phyloP scores from a whole-genome alignment of 1,140 invertebrate genomes.

The Lasioglossum baleicum region DNA sequence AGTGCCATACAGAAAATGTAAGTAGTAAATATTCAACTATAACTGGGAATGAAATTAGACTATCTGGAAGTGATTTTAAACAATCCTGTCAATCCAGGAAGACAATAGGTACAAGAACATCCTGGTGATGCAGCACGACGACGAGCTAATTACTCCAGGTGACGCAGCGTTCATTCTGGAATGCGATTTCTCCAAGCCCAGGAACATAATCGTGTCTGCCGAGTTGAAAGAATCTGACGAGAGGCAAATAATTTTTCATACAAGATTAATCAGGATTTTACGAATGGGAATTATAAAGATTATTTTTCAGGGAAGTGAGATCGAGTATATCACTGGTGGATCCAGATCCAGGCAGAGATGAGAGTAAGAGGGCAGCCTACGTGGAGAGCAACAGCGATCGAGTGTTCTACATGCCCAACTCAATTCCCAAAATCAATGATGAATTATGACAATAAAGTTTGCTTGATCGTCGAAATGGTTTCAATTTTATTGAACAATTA shows the following conservation, averaged over 20 bases:
- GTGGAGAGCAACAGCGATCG: slow-evolving; percentile 57
- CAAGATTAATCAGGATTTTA: background rate
- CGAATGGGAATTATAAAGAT: background rate
- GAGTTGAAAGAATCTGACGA: slow-evolving; percentile 75
- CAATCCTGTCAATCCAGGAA: slow-evolving; percentile 65
- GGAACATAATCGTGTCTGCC: slow-evolving; percentile 79
- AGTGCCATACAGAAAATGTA: slow-evolving; percentile 81
- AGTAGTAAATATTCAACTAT: background rate
- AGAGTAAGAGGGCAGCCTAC: slow-evolving; percentile 55
- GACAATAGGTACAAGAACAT: slow-evolving; percentile 81
- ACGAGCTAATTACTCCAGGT: slow-evolving; percentile 83
- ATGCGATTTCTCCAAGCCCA: slow-evolving; percentile 81
- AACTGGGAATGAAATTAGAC: background rate
- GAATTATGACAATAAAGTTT: slow-evolving; percentile 39
- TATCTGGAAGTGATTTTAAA: background rate
- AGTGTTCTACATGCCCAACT: slow-evolving; percentile 58
- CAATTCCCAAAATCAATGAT: slow-evolving; percentile 55
- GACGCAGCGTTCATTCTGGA: slow-evolving; percentile 83
- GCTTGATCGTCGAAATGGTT: too few relatives aligned
- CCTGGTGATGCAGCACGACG: slow-evolving; percentile 83
- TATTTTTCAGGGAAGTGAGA: slow-evolving; percentile 22
- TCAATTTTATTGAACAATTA: too few relatives aligned
- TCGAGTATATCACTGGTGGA: slow-evolving; percentile 67
- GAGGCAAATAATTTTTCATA: slow-evolving; percentile 67
- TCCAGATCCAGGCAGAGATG: slow-evolving; percentile 65